Conservation (phyloP, 2,797 vertebrate species). For the Anguilla marmorata region DNA sequence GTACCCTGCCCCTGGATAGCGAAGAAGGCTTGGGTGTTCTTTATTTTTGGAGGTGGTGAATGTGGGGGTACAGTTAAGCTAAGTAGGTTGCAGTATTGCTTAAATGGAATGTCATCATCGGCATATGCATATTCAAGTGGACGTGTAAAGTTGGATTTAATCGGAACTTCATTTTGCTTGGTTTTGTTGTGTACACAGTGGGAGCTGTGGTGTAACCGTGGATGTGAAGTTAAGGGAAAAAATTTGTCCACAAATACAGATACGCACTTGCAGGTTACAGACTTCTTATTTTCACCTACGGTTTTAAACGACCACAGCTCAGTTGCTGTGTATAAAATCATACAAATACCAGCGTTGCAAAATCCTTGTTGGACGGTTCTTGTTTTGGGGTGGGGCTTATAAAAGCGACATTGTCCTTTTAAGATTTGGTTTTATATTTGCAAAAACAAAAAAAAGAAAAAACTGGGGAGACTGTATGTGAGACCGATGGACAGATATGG, state of each 20-base stretch:
- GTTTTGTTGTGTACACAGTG: slow-evolving; percentile 43
- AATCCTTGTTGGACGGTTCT: background rate
- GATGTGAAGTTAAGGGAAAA: slow-evolving; percentile 48
- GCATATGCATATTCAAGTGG: slow-evolving; percentile 15
- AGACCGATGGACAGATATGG: background rate
- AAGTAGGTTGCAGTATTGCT: background rate
- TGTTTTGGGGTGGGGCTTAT: background rate
- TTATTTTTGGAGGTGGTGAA: slow-evolving; percentile 10
- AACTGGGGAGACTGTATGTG: background rate
- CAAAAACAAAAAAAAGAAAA: background rate
- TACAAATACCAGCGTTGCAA: background rate
- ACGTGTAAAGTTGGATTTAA: slow-evolving; percentile 48
- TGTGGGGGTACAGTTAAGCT: background rate
- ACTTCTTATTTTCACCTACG: background rate
- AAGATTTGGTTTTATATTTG: background rate
- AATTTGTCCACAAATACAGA: slow-evolving; percentile 53
- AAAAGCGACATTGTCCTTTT: background rate
- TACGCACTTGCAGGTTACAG: background rate
- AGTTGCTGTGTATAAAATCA: slow-evolving; percentile 19
- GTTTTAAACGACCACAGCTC: background rate
- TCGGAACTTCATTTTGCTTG: slow-evolving; percentile 41
- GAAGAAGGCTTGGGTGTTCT: background rate
- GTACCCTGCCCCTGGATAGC: background rate
- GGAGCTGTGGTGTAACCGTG: slow-evolving; percentile 41
- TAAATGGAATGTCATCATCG: slow-evolving; percentile 19